phyloP scores from a whole-genome alignment of 2,888 invertebrate species.

The Himalopsyche tibetana region DNA sequence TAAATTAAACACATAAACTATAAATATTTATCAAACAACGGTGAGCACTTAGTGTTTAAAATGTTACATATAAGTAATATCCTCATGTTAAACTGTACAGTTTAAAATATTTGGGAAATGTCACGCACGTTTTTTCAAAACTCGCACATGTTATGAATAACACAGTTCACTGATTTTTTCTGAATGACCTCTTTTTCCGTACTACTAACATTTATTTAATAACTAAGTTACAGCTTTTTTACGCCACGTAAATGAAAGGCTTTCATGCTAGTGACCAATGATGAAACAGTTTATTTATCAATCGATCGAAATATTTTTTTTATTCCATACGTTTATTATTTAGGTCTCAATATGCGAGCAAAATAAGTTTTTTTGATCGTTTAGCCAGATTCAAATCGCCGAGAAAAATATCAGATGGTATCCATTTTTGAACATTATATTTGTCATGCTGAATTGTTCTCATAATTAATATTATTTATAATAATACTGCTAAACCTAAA shows the following conservation, averaged over 20 bases:
- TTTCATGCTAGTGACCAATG: slow-evolving; percentile 39
- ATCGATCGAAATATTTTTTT: slow-evolving; percentile 4
- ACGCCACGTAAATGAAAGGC: background rate
- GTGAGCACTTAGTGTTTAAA: background rate
- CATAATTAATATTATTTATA: too few species aligned
- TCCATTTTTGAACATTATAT: too few species aligned
- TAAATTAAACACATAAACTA: background rate
- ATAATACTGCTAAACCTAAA: too few species aligned
- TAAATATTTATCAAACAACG: background rate
- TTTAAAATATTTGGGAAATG: background rate
- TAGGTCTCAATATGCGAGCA: background rate
- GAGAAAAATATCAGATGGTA: too few species aligned
- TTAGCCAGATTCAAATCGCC: background rate
- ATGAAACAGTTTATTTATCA: slow-evolving; percentile 31
- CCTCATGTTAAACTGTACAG: background rate
- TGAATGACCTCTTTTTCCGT: slow-evolving; percentile 30
- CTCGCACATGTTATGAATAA: background rate
- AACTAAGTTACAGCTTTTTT: background rate
- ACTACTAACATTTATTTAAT: slow-evolving; percentile 32
- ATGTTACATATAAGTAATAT: background rate
- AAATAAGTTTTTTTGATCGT: background rate
- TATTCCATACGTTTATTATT: background rate
- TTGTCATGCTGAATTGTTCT: too few species aligned
- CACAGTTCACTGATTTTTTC: background rate
- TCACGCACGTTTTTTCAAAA: background rate